These are phyloP conservation scores for Patella depressa DNA, from an alignment of 2,888 invertebrate genomes.

Conservation along the genomic window DNA sequence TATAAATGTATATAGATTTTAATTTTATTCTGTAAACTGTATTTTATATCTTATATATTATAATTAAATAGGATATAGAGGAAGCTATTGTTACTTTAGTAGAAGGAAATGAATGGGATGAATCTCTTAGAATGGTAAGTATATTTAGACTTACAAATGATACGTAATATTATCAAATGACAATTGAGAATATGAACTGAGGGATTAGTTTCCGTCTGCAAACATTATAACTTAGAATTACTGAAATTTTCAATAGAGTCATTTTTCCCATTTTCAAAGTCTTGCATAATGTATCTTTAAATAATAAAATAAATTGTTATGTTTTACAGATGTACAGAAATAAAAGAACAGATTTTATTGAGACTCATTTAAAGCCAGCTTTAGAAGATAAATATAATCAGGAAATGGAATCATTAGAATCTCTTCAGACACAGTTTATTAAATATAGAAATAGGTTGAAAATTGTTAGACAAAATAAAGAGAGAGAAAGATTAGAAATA, in stretches of 20 bases:
- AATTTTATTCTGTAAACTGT: not conserved
- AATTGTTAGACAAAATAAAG: constrained; percentile 71
- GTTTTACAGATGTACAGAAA: constrained; percentile 70
- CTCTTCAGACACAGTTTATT: constrained; percentile 71
- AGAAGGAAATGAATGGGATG: constrained; percentile 79
- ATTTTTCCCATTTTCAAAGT: no score
- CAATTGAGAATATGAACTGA: no score
- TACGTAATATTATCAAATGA: no score
- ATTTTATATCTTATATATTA: not conserved
- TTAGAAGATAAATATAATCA: constrained; percentile 72
- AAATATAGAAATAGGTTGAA: constrained; percentile 76
- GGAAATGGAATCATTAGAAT: constrained; percentile 73
- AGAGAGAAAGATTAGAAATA: constrained; percentile 53
- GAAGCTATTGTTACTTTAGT: constrained; percentile 79
- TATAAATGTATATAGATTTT: no score
- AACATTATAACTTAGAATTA: no score
- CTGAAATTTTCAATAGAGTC: no score
- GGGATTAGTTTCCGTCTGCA: no score
- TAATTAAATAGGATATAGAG: constrained; percentile 73
- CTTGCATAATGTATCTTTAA: no score
- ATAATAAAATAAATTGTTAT: not conserved
- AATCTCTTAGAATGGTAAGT: constrained; percentile 78
- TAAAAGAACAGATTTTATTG: constrained; percentile 74
- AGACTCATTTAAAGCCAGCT: constrained; percentile 74
- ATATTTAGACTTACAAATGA: not conserved